A percentile compares a stretch with the other conserved stretches of the same genome.
phyloP scores from a whole-genome alignment of 1,140 invertebrate genomes.

The Hestina assimilis region DNA sequence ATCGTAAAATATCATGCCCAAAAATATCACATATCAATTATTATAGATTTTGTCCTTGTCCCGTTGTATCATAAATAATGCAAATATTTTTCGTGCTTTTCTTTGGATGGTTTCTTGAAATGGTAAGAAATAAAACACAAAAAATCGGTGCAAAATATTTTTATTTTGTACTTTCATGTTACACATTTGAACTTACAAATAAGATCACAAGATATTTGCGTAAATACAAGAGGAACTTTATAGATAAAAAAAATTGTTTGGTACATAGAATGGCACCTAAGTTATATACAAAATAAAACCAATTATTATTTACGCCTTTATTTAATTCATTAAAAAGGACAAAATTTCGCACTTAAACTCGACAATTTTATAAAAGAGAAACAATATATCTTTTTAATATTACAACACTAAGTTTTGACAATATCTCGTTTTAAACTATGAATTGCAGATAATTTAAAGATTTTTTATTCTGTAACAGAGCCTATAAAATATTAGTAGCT shows the following conservation, averaged over 20 bases:
- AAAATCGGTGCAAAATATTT: conserved; percentile 50
- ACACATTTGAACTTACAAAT: conserved; percentile 48
- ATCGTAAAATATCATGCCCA: too few relatives aligned
- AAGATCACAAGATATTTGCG: conserved; percentile 51
- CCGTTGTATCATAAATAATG: too few relatives aligned
- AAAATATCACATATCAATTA: too few relatives aligned
- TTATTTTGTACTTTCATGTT: conserved; percentile 57
- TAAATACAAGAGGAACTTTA: conserved; percentile 53
- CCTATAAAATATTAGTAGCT: conserved; percentile 7
- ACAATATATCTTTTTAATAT: too few relatives aligned
- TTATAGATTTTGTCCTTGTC: too few relatives aligned
- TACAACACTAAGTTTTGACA: too few relatives aligned
- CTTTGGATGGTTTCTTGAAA: conserved; percentile 2
- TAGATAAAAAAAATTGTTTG: conserved; percentile 37
- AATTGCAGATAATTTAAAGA: neutral
- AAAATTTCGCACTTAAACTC: too few relatives aligned
- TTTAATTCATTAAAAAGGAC: conserved; percentile 7
- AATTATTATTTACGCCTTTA: neutral
- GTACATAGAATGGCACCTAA: conserved; percentile 31
- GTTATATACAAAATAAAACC: conserved; percentile 12
- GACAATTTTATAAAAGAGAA: too few relatives aligned
- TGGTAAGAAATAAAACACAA: conserved; percentile 19
- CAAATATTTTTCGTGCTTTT: conserved; percentile 17
- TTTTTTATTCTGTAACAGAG: neutral
- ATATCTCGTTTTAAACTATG: too few relatives aligned